Evolutionary conservation across 2,888 invertebrate genomes (phyloP).

Genomic region (Epirrita christyi): DNA sequence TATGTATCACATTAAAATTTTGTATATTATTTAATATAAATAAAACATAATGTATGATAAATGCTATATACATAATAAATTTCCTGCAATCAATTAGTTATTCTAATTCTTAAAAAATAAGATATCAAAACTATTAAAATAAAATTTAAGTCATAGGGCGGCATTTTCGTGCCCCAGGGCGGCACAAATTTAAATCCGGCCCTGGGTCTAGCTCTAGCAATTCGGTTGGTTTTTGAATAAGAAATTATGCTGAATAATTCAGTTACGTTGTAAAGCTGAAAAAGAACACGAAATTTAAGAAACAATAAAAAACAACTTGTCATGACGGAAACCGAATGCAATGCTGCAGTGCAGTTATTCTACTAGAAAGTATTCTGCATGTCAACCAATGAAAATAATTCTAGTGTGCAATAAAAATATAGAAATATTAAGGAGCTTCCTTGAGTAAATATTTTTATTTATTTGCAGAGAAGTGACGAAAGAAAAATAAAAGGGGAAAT

Average conservation of each 20-base stretch:
- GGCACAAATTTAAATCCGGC: too few relatives aligned
- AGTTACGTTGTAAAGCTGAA: neutral
- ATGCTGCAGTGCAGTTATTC: slow-evolving; percentile 3
- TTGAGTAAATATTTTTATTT: too few relatives aligned
- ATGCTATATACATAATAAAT: too few relatives aligned
- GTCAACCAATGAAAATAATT: slow-evolving; percentile 21
- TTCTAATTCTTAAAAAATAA: too few relatives aligned
- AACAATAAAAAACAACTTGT: neutral
- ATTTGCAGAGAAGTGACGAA: slow-evolving; percentile 37
- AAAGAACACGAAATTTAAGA: neutral
- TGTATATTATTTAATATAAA: too few relatives aligned
- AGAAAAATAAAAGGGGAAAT: slow-evolving; percentile 39
- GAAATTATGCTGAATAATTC: neutral
- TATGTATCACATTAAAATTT: too few relatives aligned
- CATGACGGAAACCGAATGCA: neutral
- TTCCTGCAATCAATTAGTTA: too few relatives aligned
- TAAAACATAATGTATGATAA: too few relatives aligned
- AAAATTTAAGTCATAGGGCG: too few relatives aligned
- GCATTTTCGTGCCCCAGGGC: too few relatives aligned
- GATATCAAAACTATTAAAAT: too few relatives aligned
- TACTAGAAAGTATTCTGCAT: neutral
- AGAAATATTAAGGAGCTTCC: slow-evolving; percentile 24
- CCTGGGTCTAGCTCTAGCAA: too few relatives aligned
- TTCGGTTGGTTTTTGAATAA: neutral
- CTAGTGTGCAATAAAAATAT: slow-evolving; percentile 30